A percentile compares a stretch with the other conserved stretches of the same genome.
These are phyloP conservation scores for Halictus ligatus DNA, from an alignment of 2,888 invertebrate genomes.

Conservation along the genomic window DNA sequence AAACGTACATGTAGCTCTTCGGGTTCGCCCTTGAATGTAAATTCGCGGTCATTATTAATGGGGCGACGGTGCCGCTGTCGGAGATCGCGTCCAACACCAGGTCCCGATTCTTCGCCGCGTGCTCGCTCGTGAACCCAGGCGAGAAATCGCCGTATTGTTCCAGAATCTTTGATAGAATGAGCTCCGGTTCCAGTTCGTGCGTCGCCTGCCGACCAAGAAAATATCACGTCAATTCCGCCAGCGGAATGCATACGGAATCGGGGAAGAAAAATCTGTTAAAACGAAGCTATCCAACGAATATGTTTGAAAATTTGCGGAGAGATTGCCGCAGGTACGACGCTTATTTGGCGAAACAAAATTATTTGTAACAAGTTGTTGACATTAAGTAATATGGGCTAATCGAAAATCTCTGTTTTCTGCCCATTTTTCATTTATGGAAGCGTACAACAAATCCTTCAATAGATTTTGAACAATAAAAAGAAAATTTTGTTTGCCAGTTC, in stretches of 20 bases:
- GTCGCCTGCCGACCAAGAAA: conserved; percentile 75
- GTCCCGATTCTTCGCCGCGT: conserved; percentile 89
- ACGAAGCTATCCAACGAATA: too few species aligned
- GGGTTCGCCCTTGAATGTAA: conserved; percentile 91
- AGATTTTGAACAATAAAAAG: too few species aligned
- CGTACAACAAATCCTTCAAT: too few species aligned
- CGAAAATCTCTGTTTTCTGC: too few species aligned
- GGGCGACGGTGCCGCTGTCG: conserved; percentile 94
- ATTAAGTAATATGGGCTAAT: too few species aligned
- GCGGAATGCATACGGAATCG: conserved; percentile 16
- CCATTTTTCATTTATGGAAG: too few species aligned
- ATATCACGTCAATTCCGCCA: conserved; percentile 48
- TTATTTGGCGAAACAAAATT: too few species aligned
- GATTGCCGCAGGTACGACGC: too few species aligned
- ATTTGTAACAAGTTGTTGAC: too few species aligned
- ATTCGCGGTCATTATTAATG: conserved; percentile 90
- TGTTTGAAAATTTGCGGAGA: too few species aligned
- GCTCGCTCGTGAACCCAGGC: conserved; percentile 87
- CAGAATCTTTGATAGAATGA: conserved; percentile 78
- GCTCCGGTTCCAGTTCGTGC: conserved; percentile 80
- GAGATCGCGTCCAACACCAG: conserved; percentile 94
- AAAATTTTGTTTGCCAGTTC: too few species aligned
- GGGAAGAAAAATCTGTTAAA: too few species aligned
- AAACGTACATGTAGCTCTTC: conserved; percentile 94
- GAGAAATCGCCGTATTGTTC: conserved; percentile 82